Base-by-base conservation (phyloP, 2,113 vertebrate species). In the Alethe diademata region DNA sequence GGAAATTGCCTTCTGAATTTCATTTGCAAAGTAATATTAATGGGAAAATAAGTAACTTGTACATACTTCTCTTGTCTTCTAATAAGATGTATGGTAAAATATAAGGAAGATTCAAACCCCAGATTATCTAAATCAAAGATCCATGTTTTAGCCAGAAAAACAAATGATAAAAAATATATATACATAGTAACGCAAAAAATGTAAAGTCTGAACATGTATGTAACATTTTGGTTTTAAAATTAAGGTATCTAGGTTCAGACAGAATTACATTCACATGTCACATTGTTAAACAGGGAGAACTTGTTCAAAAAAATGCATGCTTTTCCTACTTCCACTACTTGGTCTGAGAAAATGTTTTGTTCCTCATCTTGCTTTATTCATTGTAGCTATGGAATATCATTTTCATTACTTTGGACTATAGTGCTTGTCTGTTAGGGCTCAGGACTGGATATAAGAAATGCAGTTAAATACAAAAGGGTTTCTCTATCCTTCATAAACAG, bases 1-100 rank as follows among this genome's bases (percentile, higher is more conserved):
- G 48, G 23, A 19, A 38, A 71, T 60, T 92, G 79, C 42, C 71
- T 92, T 78, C 79, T 88, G 90, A 94, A 84, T 93, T 83, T 92
- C 88, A 92, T 96, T 95, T 95, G 43, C 42, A 81, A 79, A 91
- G 38, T 66, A 83, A 88, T 5, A 2, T 64, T 87, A 92, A 78
- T 62, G 82, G 56, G 43, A 69, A 90, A 58, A 88, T 19, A 78
- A 89, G 74, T 78, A 13, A 47, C 50, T 95, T 86, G 20, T 19
- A 35, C 75, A 48, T 86, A 70, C 14, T 36, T 83, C 25, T 85
- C 33, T 80, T 61, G 26, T 65, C 42, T 85, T 86, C 58, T 60
- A 79, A 25, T 20, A 12, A 61, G 50, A 60, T 58, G 16, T 33
- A 78, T 22, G 12, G 74, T 48, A 66, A 93, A 90, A 88, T 33